Percentiles rank a stretch among this genome's conserved stretches.
Conservation (phyloP, 2,113 vertebrate genomes). For the Spermophilus dauricus region DNA sequence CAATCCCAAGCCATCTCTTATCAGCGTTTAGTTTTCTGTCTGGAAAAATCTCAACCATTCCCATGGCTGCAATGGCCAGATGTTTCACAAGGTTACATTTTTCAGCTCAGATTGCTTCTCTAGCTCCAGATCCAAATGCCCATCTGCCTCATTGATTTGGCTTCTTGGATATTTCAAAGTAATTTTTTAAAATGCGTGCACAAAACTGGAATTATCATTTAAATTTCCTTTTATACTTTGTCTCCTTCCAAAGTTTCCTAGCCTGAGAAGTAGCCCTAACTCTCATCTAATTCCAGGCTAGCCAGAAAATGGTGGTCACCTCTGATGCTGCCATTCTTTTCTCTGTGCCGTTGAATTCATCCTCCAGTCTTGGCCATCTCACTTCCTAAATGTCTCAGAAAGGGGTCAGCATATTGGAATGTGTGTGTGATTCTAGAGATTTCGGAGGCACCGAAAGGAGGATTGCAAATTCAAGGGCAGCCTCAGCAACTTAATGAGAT, state of each 20-base stretch:
- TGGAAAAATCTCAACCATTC: background rate
- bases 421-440: too few relatives aligned
- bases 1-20: background rate
- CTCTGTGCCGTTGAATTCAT: fast-evolving
- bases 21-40: background rate
- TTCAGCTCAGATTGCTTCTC: background rate
- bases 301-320: background rate
- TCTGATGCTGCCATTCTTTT: background rate
- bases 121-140: background rate
- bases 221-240: background rate
- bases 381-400: background rate
- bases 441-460: too few relatives aligned
- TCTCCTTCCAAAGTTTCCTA: background rate
- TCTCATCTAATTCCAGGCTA: background rate
- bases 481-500: too few relatives aligned
- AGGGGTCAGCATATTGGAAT: too few relatives aligned
- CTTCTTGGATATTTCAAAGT: slow-evolving; percentile 26
- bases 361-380: background rate
- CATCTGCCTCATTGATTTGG: background rate
- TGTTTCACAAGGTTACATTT: background rate
- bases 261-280: background rate
- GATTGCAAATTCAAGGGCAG: too few relatives aligned
- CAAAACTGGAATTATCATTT: background rate
- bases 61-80: background rate
- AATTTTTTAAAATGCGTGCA: background rate